Conservation (phyloP, 1,140 invertebrate genomes). For the Ceratitis capitata region DNA sequence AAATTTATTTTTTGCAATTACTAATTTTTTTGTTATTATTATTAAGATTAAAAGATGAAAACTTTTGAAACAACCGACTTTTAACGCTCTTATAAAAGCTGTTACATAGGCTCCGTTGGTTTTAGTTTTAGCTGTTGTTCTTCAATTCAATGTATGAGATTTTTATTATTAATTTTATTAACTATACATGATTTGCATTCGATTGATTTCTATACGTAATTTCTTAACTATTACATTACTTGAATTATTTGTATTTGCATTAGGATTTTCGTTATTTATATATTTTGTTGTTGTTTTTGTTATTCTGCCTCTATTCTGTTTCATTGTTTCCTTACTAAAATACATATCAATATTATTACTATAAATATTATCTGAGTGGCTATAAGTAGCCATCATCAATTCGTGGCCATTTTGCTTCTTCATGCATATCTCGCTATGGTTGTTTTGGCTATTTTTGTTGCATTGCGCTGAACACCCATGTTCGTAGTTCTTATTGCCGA, state of each 20-base stretch:
- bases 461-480: not conserved
- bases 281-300: constrained; percentile 45
- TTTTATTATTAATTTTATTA: constrained; percentile 42
- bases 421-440: not conserved
- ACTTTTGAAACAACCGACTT: not conserved
- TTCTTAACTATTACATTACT: constrained; percentile 52
- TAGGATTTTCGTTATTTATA: constrained; percentile 42
- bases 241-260: constrained; percentile 43
- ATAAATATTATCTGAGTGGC: not conserved
- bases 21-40: not conserved
- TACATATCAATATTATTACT: constrained; percentile 25
- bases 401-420: not conserved
- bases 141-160: constrained; percentile 23
- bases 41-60: no score
- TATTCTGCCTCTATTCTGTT: constrained; percentile 39
- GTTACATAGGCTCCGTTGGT: not conserved
- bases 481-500: not conserved
- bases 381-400: not conserved
- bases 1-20: not conserved
- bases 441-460: not conserved
- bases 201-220: constrained; percentile 53
- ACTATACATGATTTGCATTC: constrained; percentile 55
- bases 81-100: not conserved
- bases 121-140: not conserved
- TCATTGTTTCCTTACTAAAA: constrained; percentile 36